phyloP scores from a whole-genome alignment of 2,113 vertebrate species.

The Cephalopholis sonnerati region DNA sequence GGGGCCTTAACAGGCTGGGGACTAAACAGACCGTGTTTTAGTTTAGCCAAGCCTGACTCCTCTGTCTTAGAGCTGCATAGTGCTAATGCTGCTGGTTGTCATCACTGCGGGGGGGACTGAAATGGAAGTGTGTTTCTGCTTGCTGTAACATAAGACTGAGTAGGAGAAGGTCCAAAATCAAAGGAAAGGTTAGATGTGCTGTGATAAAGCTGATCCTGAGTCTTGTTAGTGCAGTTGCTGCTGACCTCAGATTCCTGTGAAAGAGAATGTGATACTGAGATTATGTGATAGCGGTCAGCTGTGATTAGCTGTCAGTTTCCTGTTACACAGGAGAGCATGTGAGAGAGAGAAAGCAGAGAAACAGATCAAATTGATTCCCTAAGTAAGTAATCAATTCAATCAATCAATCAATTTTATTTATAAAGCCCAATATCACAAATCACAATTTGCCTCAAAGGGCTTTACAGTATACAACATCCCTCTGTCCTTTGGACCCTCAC shows the following conservation, averaged over 20 bases:
- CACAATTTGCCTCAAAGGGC: too few species aligned
- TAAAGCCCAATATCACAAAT: too few species aligned
- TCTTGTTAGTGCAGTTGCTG: conserved; percentile 24
- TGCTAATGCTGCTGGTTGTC: conserved; percentile 39
- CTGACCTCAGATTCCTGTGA: conserved; percentile 52
- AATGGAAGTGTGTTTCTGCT: conserved; percentile 19
- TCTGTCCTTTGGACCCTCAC: too few species aligned
- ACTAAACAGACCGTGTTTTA: conserved; percentile 43
- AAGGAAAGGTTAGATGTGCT: conserved; percentile 44
- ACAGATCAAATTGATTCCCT: conserved; percentile 25
- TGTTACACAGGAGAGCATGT: conserved; percentile 10
- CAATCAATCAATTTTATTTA: too few species aligned
- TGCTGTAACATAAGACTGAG: conserved; percentile 50
- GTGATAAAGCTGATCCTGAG: conserved; percentile 38
- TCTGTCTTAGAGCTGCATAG: conserved; percentile 20
- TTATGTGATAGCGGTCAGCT: conserved; percentile 26
- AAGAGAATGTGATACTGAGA: conserved; percentile 48
- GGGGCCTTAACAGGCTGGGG: conserved; percentile 36
- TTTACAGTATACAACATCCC: too few species aligned
- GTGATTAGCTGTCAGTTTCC: conserved; percentile 26
- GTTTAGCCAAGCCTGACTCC: conserved; percentile 52
- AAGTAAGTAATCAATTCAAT: too few species aligned
- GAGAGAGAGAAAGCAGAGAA: conserved; percentile 7
- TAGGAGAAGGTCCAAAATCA: conserved; percentile 29
- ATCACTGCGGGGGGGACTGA: conserved; percentile 17